Base-by-base conservation (phyloP, 2,797 vertebrate genomes). In the Pogoniulus pusillus region DNA sequence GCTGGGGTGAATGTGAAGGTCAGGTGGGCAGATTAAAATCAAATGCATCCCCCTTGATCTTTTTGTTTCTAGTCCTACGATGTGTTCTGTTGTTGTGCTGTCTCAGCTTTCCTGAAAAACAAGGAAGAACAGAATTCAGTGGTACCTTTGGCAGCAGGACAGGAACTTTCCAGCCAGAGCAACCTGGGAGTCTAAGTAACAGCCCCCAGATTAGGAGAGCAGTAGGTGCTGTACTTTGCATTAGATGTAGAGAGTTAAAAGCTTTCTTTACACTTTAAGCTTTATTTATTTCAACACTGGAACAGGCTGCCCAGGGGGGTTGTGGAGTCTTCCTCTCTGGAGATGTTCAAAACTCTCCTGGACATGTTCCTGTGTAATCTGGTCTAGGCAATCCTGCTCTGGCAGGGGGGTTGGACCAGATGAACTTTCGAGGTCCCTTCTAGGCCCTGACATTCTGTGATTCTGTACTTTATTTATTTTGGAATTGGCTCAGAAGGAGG, bases 401-500 rank as follows among this genome's bases (percentile, higher is more conserved):
- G 41, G 41, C 7, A 17, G 41, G 39, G 14, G 39, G 39, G 41
- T 41, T 41, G 41, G 41, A 16, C 41, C 17, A 16, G 41, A 41
- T 41, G 41, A 41, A 15, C 41, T 41, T 41, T 41, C 6, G 7
- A 41, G 41, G 41, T 17, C 41, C 41, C 41, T 41, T 41, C 41
- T 17, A 41, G 41, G 14, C 41, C 16, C 16, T 41, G 41, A 41
- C 41, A 41, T 41, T 41, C 41, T 41, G 16, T 41, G 41, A 17
- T 41, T 17, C 16, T 41, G 16, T 41, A 15, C 41, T 41, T 55
- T 65, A 82, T 80, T 85, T 62, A 88, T 92, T 93, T 72, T 87
- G 80, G 77, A 93, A 93, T 60, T 30, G 8, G 5, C 72, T 93
- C 51, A 74, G 80, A 92, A 80, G 65, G 77, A 57, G n/a, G 74